Base-by-base conservation (phyloP, 2,888 invertebrate species). In the Tenthredo livida region DNA sequence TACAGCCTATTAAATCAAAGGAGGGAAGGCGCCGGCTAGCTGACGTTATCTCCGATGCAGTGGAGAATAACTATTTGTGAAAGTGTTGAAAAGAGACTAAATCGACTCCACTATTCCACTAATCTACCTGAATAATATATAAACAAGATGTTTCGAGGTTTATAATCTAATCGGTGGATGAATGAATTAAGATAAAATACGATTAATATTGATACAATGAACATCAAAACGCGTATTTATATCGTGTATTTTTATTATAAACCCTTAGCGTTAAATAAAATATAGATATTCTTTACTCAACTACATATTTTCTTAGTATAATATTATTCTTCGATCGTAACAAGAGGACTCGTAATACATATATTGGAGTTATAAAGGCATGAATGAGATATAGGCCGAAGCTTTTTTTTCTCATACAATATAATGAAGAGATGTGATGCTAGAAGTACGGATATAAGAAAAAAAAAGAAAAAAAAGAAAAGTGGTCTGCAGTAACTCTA, bases 11-110 rank as follows among this genome's bases (percentile, higher is more conserved):
- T 85, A 94, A 95, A 89, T 94, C 95, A 0, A 93, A 95, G 86
- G 94, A 94, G 21, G 96, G 95, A 10, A 94, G 96, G 29, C 92
- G 94, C 65, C 93, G 96, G 67, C 94, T 96, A 75, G 96, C 96
- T 0, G 94, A 95, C 86, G 94, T 96, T 37, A 94, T 97, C 9
- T 95, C 96, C 54, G 96, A 96, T 90, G 95, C 95, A 61, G 95
- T 96, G 0, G 95, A 96, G 88, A 94, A 94, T 87, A 95, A 95
- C 10, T 96, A 95, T 88, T 94, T 95, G 92, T 61, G 12, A 61
- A 61, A 61, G 21, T 21, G 61, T 12, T 25, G 0, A 3, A 61
- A 61, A 47, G 2, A 3, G 25, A 61, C 2, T 25, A 12, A 12
- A 61, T 61, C 12, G 25, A 61, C 2, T 61, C 25, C 10, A 5